Evolutionary conservation across 2,113 vertebrate genomes (phyloP), one percentile per base, ranked within the genome.

Genomic region (Echinops telfairi): DNA sequence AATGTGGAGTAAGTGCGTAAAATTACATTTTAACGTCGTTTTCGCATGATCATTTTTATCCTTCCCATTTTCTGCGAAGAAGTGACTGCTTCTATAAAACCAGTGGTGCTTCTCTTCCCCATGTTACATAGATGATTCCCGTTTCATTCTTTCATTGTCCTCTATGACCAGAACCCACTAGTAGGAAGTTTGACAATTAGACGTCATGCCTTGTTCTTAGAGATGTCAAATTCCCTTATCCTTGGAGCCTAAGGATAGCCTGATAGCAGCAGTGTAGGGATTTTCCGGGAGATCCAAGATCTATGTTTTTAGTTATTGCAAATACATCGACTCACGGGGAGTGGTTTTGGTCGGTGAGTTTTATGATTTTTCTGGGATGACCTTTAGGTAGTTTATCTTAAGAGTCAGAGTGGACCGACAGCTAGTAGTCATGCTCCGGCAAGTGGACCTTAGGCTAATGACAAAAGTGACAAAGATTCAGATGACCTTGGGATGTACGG

Each of bases 1-100:
- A 97, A 97, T 93, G 98, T 99, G 89, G 99, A 99, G 99, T 99
- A 98, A 99, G 99, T 99, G 68, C 64, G 57, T 82, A 71, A 80
- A 53, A 83, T 2, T 86, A 33, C 27, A 84, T 90, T 85, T 90
- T 60, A 90, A 84, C 53, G 62, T 58, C 64, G n/a, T 47, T 23
- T 90, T 38, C 31, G 2, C 68, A 53, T 83, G 43, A 43, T 57
- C 19, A 25, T 83, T 85, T 47, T 66, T 25, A 73, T 73, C 17
- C 38, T 84, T 90, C 66, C 8, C 6, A 93, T 81, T 81, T 77
- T 40, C 25, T 31, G 60, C 22, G 3, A 70, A n/a, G 1, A 94
- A 70, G n/a, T 84, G 82, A 86, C 2, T 86, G 1, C 23, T 60
- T 53, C 5, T 89, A 38, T 83, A 83, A 88, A 91, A 70, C 78